Percentiles rank a stretch among this genome's conserved stretches.
phyloP scores from a whole-genome alignment of 2,797 vertebrate genomes.

The Enteromius argenteus region DNA sequence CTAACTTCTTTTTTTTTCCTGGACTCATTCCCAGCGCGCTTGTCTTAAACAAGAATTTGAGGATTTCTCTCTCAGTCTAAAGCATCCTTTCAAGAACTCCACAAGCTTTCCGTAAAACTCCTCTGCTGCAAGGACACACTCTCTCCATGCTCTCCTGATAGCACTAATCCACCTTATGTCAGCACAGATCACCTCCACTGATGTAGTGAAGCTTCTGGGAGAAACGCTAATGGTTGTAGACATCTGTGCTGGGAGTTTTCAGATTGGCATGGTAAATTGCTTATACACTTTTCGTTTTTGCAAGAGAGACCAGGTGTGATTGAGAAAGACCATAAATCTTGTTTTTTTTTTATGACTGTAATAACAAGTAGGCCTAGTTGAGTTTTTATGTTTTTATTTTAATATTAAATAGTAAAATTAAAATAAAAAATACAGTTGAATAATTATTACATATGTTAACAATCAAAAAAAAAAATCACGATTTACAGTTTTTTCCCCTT shows the following conservation, averaged over 20 bases:
- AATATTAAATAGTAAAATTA: not conserved
- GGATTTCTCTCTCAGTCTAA: constrained; percentile 51
- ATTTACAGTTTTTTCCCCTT: not conserved
- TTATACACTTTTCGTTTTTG: not conserved
- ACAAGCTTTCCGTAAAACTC: constrained; percentile 23
- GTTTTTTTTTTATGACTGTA: not conserved
- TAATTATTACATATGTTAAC: no score
- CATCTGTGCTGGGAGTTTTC: constrained; percentile 2
- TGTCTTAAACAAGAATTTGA: constrained; percentile 43
- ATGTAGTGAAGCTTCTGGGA: constrained; percentile 12
- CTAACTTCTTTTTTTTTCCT: constrained; percentile 30
- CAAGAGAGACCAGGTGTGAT: not conserved
- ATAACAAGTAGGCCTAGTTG: not conserved
- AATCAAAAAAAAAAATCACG: no score
- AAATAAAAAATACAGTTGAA: no score
- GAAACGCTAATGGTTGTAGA: not conserved
- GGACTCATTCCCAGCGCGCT: constrained; percentile 42
- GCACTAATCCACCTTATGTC: not conserved
- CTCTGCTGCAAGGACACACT: constrained; percentile 8
- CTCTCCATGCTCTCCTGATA: constrained; percentile 40
- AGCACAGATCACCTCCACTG: constrained; percentile 31
- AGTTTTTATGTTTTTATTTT: not conserved
- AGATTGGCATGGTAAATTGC: constrained; percentile 1
- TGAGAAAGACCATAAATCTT: not conserved
- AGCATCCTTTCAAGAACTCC: constrained; percentile 44